Base-by-base conservation (phyloP, 2,113 vertebrate genomes). In the Hemichromis elongatus region DNA sequence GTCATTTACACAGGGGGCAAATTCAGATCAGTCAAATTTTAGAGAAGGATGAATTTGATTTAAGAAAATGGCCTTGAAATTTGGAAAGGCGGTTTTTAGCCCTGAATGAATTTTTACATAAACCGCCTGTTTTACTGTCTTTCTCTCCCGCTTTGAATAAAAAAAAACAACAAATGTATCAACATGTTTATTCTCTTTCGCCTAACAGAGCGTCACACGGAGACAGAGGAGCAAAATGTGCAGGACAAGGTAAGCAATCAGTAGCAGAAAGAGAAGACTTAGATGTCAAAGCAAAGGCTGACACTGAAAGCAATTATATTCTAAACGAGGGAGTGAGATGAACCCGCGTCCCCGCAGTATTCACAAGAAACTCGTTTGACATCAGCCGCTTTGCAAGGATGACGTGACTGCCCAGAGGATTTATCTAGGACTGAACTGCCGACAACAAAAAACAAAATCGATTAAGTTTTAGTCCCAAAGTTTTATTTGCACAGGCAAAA, bases 181-280 rank as follows among this genome's bases (percentile, higher is more conserved):
- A 80, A 40, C 7, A 2, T 28, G 3, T 28, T 79, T 1, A 1
- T 37, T 52, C 4, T 66, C 16, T 81, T 18, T 79, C 10, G 81
- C 2, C 63, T 33, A 33, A 35, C 90, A 94, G 94, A 91, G 52
- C 89, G 66, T n/a, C 47, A 70, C 13, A 6, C 50, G 0, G 86
- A 80, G 4, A 33, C 59, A 7, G 81, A 80, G 19, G 78, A 92
- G 30, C 75, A 6, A 1, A 21, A 37, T 11, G 16, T 77, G 50
- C 35, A 90, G 77, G 90, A 92, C 45, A 21, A 81, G 92, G 94
- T 94, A 70, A 59, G 89, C 10, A 1, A 24, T 40, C 13, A 2
- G 26, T 50, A 21, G 2, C 30, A 5, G 66, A 37, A 37, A 18
- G 45, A 37, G 2, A 55, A 8, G 28, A 3, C 4, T 79, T 52